Percentiles rank a stretch among this genome's conserved stretches.
Evolutionary conservation across 2,888 invertebrate genomes (phyloP).

Genomic region (Ecliptopera silaceata): DNA sequence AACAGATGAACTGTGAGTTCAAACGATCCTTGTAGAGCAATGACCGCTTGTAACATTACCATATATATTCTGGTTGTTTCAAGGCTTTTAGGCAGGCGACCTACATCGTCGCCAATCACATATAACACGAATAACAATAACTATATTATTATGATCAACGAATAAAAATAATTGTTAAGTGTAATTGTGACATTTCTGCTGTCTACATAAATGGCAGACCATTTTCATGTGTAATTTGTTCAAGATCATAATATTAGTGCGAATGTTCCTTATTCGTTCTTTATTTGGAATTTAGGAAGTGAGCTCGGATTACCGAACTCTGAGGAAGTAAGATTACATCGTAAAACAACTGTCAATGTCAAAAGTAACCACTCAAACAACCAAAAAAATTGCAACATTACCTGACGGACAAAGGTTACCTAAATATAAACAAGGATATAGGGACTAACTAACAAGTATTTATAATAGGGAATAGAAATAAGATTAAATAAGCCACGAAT

Average conservation of each 20-base stretch:
- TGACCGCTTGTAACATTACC: no score
- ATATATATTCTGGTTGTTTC: background rate
- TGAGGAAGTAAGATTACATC: background rate
- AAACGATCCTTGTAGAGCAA: background rate
- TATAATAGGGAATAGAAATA: no score
- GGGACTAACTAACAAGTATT: no score
- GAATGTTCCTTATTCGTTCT: background rate
- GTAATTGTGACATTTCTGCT: background rate
- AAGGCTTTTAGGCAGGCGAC: no score
- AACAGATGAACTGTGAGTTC: background rate
- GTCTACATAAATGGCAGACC: slow-evolving; percentile 12
- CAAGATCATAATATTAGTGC: slow-evolving; percentile 11
- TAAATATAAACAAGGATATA: no score
- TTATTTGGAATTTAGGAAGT: slow-evolving; percentile 12
- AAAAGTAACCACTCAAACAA: no score
- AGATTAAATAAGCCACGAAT: no score
- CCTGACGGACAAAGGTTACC: no score
- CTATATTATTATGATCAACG: background rate
- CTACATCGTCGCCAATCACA: background rate
- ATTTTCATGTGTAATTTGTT: slow-evolving; percentile 14
- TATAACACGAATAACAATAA: background rate
- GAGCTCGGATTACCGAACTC: no score
- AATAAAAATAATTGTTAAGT: background rate
- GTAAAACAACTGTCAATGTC: no score
- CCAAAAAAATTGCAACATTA: no score